Percentiles rank a stretch among this genome's conserved stretches.
Conservation (phyloP, 2,797 vertebrate species). For the Anniella stebbinsi region DNA sequence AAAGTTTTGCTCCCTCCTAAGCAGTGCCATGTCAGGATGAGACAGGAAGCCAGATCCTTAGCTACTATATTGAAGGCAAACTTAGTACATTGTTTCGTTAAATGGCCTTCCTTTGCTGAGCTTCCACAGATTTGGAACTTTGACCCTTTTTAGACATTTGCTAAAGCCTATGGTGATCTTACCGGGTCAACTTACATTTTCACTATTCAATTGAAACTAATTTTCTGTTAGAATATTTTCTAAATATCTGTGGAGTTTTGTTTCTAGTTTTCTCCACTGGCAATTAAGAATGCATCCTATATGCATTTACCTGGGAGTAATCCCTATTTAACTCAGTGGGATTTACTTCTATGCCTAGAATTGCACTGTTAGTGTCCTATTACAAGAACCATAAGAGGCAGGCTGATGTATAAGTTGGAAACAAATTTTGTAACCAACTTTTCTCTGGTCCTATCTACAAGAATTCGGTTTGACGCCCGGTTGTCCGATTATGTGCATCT, state of each 20-base stretch:
- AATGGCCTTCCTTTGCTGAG: not conserved
- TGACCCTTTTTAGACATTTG: not conserved
- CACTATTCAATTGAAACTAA: not conserved
- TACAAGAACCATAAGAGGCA: not conserved
- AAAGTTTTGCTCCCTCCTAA: too few relatives aligned
- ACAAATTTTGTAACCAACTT: not conserved
- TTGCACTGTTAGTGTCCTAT: not conserved
- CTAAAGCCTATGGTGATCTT: not conserved
- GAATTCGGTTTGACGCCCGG: too few relatives aligned
- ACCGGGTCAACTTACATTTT: not conserved
- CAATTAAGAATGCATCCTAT: not conserved
- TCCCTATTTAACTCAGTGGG: not conserved
- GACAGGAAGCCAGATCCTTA: too few relatives aligned
- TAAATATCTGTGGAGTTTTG: not conserved
- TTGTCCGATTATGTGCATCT: too few relatives aligned
- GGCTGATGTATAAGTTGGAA: not conserved
- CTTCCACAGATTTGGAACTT: not conserved
- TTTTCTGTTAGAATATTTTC: not conserved
- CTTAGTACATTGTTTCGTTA: not conserved
- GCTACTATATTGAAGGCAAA: not conserved
- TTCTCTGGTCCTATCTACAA: too few relatives aligned
- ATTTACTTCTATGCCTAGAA: not conserved
- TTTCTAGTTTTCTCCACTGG: not conserved
- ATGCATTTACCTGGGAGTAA: too few relatives aligned
- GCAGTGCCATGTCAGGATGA: too few relatives aligned